These are phyloP conservation scores for Trachurus trachurus DNA, from an alignment of 2,797 vertebrate genomes.

Conservation along the genomic window DNA sequence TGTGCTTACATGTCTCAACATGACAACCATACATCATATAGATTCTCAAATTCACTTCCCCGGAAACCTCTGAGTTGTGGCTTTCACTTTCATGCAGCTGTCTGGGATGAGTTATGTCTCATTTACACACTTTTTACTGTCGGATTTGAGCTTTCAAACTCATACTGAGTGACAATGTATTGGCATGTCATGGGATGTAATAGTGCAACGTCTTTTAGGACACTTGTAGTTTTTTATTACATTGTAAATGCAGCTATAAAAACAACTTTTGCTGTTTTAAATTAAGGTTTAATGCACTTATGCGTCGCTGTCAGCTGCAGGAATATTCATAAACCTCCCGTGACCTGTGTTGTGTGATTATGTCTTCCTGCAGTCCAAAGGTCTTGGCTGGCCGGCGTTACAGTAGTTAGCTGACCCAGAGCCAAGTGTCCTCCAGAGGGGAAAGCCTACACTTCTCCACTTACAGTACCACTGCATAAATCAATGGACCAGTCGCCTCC, in stretches of 20 bases:
- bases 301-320: neutral
- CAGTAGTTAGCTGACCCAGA: slow-evolving; percentile 42
- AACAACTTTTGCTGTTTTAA: neutral
- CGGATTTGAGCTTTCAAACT: neutral
- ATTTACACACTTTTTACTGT: neutral
- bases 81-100: neutral
- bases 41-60: neutral
- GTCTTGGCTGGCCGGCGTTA: slow-evolving; percentile 30
- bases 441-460: slow-evolving; percentile 63
- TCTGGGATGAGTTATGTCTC: neutral
- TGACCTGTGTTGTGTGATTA: slow-evolving; percentile 15
- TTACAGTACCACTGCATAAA: slow-evolving; percentile 62
- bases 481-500: slow-evolving; percentile 81
- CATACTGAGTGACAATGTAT: neutral
- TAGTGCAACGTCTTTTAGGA: neutral
- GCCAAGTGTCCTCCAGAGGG: slow-evolving; percentile 60
- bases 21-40: no score
- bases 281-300: neutral
- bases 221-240: neutral
- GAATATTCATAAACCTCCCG: neutral
- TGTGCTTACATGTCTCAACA: no score
- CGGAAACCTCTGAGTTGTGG: no score
- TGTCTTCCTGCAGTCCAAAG: slow-evolving; percentile 42
- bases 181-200: neutral
- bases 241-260: neutral